These are phyloP conservation scores for Sarotherodon lohbergeri DNA, from an alignment of 2,113 vertebrate genomes.

Conservation along the genomic window DNA sequence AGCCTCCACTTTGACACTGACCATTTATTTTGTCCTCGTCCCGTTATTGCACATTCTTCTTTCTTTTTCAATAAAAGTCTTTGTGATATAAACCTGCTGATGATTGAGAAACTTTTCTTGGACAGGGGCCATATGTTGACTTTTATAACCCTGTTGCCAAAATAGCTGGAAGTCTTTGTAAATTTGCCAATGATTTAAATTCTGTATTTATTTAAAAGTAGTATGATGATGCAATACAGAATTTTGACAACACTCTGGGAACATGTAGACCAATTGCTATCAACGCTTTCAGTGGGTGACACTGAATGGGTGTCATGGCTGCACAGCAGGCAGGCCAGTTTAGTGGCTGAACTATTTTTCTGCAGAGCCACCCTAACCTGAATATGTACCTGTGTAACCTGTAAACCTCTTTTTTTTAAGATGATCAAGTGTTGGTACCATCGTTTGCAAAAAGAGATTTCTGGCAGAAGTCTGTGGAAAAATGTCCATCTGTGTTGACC, in stretches of 20 bases:
- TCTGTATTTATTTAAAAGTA: neutral
- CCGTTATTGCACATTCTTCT: neutral
- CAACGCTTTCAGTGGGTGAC: neutral
- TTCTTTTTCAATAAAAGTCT: neutral
- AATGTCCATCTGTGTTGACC: neutral
- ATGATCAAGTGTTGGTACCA: neutral
- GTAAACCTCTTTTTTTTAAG: neutral
- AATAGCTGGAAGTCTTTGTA: neutral
- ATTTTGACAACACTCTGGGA: neutral
- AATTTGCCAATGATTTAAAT: neutral
- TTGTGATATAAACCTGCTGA: neutral
- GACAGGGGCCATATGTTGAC: neutral
- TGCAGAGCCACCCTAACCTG: neutral
- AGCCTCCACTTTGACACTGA: constrained; percentile 2
- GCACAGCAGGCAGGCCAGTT: neutral
- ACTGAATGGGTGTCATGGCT: neutral
- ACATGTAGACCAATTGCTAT: neutral
- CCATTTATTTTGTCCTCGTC: constrained; percentile 11
- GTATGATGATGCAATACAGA: neutral
- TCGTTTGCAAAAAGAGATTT: neutral
- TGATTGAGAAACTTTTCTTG: neutral
- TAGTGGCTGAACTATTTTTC: neutral
- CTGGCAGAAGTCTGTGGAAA: neutral
- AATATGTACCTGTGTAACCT: neutral
- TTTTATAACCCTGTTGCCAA: neutral